Percentiles rank a stretch among this genome's conserved stretches.
Evolutionary conservation across 1,140 invertebrate genomes (phyloP).

Genomic region (Penaeus japonicus): DNA sequence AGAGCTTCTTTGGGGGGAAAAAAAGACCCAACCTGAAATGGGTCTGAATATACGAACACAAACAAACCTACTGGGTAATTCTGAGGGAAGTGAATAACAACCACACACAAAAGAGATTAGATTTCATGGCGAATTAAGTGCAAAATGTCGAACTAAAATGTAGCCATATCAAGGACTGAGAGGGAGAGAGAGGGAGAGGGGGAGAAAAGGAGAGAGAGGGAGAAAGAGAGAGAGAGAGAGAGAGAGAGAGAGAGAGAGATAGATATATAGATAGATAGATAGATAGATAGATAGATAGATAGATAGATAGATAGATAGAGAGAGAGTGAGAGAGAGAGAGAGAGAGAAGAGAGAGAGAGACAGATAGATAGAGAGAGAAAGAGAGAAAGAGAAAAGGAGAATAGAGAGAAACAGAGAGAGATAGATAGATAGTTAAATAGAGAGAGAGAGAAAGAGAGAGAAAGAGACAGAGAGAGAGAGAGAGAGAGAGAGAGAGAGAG

Average conservation of each 20-base stretch:
- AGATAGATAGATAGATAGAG: background rate
- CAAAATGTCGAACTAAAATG: too few relatives aligned
- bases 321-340: too few relatives aligned
- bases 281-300: background rate
- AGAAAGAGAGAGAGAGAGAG: background rate
- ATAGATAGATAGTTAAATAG: too few relatives aligned
- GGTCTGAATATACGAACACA: too few relatives aligned
- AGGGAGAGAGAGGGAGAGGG: background rate
- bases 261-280: background rate
- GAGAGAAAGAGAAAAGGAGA: constrained; percentile 8
- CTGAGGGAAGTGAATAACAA: too few relatives aligned
- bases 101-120: too few relatives aligned
- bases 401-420: too few relatives aligned
- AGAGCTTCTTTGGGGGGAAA: background rate
- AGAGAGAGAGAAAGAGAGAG: too few relatives aligned
- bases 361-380: background rate
- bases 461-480: too few relatives aligned
- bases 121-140: too few relatives aligned
- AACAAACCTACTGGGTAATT: too few relatives aligned
- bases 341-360: background rate
- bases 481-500: too few relatives aligned
- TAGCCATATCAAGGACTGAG: background rate
- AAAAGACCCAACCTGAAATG: background rate
- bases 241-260: background rate
- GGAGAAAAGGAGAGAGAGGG: background rate